These are phyloP conservation scores for Xenus cinereus DNA, from an alignment of 2,113 vertebrate species.

Conservation along the genomic window DNA sequence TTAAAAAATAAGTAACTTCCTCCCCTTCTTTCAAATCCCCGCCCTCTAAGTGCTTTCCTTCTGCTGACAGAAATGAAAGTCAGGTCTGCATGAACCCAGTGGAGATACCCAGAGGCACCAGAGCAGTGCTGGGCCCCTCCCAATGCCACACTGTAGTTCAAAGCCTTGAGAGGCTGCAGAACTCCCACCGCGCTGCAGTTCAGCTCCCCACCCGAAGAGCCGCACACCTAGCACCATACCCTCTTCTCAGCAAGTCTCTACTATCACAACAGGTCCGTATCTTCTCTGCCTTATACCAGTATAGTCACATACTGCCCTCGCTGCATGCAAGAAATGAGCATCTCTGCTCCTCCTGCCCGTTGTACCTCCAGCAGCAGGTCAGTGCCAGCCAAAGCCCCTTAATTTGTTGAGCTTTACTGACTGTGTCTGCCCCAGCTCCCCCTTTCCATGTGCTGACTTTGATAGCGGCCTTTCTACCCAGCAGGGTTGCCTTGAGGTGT, in stretches of 20 bases:
- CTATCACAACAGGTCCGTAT: neutral
- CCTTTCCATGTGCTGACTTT: neutral
- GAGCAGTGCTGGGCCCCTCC: neutral
- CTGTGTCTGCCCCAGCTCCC: neutral
- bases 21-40: neutral
- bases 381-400: neutral
- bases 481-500: neutral
- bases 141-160: neutral
- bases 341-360: neutral
- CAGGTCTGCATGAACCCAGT: neutral
- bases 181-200: neutral
- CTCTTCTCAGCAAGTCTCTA: neutral
- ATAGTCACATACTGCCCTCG: neutral
- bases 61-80: conserved; percentile 26
- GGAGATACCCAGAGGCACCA: neutral
- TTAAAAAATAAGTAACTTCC: neutral
- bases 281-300: neutral
- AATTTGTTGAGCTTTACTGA: neutral
- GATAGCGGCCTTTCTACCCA: neutral
- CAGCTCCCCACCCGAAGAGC: neutral
- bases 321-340: fast-evolving
- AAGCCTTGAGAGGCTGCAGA: neutral
- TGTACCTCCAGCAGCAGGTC: neutral
- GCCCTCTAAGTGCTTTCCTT: neutral
- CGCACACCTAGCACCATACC: neutral